A percentile compares a stretch with the other conserved stretches of the same genome.
Conservation (phyloP, 2,797 vertebrate genomes). For the Chaetophractus vellerosus region DNA sequence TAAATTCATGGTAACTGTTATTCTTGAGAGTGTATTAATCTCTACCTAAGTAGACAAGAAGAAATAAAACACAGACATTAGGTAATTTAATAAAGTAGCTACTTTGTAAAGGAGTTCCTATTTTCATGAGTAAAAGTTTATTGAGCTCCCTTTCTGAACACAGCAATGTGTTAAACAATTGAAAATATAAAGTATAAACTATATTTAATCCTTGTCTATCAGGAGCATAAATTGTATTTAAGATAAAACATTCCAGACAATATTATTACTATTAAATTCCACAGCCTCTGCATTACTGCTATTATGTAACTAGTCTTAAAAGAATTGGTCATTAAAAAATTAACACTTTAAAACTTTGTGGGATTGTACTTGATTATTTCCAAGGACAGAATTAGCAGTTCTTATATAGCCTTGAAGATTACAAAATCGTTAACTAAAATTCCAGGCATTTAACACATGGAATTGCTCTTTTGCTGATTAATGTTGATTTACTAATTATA, state of each 20-base stretch:
- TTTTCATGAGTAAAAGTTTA: not conserved
- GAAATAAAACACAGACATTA: slow-evolving; percentile 13
- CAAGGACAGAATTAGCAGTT: not conserved
- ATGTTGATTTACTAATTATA: not conserved
- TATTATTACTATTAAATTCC: not conserved
- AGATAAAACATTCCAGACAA: slow-evolving; percentile 43
- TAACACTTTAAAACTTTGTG: not conserved
- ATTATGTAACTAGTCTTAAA: not conserved
- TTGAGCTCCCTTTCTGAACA: slow-evolving; percentile 44
- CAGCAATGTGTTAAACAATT: not conserved
- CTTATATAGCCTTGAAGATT: not conserved
- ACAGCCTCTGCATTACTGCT: not conserved
- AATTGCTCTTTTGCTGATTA: not conserved
- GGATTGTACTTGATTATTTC: not conserved
- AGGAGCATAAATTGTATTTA: not conserved
- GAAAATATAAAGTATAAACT: not conserved
- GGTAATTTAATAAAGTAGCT: slow-evolving; percentile 19
- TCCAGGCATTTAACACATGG: not conserved
- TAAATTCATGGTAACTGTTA: slow-evolving; percentile 6
- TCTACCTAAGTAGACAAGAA: not conserved
- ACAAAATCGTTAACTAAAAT: not conserved
- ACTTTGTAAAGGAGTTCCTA: not conserved
- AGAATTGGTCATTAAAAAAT: not conserved
- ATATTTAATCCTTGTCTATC: not conserved
- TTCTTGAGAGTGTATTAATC: not conserved